phyloP scores from a whole-genome alignment of 2,888 invertebrate genomes.

The Trichogramma dendrolimi region DNA sequence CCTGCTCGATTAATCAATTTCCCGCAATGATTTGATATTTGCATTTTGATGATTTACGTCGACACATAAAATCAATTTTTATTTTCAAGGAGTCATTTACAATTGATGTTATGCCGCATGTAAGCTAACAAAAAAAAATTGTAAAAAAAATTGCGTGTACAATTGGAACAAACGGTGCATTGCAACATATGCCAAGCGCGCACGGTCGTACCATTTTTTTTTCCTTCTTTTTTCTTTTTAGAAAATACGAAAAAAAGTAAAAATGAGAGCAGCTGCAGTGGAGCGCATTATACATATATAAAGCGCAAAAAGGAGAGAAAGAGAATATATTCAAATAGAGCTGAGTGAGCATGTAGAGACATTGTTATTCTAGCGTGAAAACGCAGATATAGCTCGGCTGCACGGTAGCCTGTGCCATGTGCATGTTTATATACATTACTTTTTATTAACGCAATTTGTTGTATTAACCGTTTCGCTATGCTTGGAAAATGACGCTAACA shows the following conservation, averaged over 20 bases:
- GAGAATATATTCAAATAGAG: neutral
- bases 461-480: conserved; percentile 17
- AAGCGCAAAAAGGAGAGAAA: neutral
- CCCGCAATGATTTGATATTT: too few species aligned
- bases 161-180: too few species aligned
- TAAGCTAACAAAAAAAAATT: too few species aligned
- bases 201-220: conserved; percentile 7
- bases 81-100: too few species aligned
- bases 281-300: conserved; percentile 24
- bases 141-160: too few species aligned
- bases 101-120: too few species aligned
- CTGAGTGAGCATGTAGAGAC: conserved; percentile 29
- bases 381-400: conserved; percentile 34
- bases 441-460: conserved; percentile 43
- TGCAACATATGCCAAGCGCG: too few species aligned
- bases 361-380: conserved; percentile 52
- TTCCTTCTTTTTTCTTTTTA: neutral
- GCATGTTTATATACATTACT: conserved; percentile 27
- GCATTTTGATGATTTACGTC: too few species aligned
- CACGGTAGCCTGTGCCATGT: conserved; percentile 31
- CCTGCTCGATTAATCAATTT: too few species aligned
- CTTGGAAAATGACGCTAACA: neutral
- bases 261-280: conserved; percentile 14
- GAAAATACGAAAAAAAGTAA: neutral
- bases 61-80: too few species aligned